Evolutionary conservation across 2,888 invertebrate species (phyloP), one percentile per base, ranked within the genome.

Genomic region (Stenichneumon culpator): DNA sequence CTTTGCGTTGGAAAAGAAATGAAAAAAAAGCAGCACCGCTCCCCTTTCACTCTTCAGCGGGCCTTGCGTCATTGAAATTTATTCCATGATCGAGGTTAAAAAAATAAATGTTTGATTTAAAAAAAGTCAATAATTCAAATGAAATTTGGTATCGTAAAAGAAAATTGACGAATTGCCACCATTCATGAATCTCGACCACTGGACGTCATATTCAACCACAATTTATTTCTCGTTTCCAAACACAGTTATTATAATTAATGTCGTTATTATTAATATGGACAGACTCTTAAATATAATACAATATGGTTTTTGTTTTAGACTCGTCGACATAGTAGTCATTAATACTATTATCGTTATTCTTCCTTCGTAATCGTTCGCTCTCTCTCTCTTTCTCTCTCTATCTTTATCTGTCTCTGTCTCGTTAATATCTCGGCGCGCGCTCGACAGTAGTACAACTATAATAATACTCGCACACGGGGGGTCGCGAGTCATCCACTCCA

Each of bases 201-300:
- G 44, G 86, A 86, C 77, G 77, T 88, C 93, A 93, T 94, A 94
- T 93, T 94, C 94, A 94, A 94, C 94, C 94, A 94, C 94, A 94
- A 93, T 94, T 94, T 94, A 94, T 94, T 94, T 94, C 93, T 93
- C 93, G 93, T 93, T 93, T 94, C 93, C 94, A 94, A 94, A 94
- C 94, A 94, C 94, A 94, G 93, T 93, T 93, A 93, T 94, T 93
- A 93, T 94, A 93, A 93, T 94, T 93, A 93, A 93, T 93, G 93
- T 91, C 91, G 91, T 93, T 92, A 92, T 91, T 93, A 93, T 93
- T 93, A 94, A 92, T 94, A 93, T 93, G 93, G 94, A 93, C 93
- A 93, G 93, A 94, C 93, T 93, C 93, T 94, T 93, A 93, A 93
- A 93, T 93, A 93, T 93, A 94, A 93, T 94, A 93, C 93, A 93